These are phyloP conservation scores for Lasioglossum vierecki DNA, from an alignment of 2,888 invertebrate genomes.

Conservation along the genomic window DNA sequence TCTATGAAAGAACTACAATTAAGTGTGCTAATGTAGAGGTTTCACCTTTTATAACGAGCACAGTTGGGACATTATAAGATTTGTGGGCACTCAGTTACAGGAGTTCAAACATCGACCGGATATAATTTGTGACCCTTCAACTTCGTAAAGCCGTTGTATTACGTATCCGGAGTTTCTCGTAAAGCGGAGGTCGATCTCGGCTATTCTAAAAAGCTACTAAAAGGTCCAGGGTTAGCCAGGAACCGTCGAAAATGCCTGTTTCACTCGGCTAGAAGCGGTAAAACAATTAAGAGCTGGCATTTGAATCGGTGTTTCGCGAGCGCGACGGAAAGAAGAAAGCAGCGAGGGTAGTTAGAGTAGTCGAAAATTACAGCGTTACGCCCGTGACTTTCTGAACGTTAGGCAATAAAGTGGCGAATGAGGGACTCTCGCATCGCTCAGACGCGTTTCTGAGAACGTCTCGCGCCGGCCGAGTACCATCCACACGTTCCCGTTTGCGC, in stretches of 20 bases:
- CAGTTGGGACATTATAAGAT: neutral
- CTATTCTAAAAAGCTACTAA: neutral
- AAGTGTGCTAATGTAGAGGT: neutral
- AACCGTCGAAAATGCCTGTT: neutral
- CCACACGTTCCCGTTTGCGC: slow-evolving; percentile 23
- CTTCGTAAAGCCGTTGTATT: neutral
- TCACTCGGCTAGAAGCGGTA: neutral
- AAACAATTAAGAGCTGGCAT: slow-evolving; percentile 10
- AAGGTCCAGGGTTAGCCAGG: neutral
- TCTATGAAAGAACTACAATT: neutral
- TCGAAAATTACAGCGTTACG: slow-evolving; percentile 11
- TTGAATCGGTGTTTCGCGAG: neutral
- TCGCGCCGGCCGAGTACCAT: slow-evolving; percentile 14
- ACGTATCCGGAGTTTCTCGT: neutral
- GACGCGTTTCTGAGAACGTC: slow-evolving; percentile 42
- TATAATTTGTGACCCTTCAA: neutral
- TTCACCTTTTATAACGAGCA: neutral
- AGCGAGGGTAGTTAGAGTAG: neutral
- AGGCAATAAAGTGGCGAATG: slow-evolving; percentile 23
- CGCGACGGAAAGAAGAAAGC: neutral
- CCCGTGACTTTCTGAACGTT: neutral
- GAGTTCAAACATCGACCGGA: neutral
- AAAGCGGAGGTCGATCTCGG: neutral
- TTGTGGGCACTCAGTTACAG: neutral
- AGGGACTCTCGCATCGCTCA: slow-evolving; percentile 14